Base-by-base conservation (phyloP, 37 sponge, comb jelly and placozoan genomes). In the Eunapius fragilis region DNA sequence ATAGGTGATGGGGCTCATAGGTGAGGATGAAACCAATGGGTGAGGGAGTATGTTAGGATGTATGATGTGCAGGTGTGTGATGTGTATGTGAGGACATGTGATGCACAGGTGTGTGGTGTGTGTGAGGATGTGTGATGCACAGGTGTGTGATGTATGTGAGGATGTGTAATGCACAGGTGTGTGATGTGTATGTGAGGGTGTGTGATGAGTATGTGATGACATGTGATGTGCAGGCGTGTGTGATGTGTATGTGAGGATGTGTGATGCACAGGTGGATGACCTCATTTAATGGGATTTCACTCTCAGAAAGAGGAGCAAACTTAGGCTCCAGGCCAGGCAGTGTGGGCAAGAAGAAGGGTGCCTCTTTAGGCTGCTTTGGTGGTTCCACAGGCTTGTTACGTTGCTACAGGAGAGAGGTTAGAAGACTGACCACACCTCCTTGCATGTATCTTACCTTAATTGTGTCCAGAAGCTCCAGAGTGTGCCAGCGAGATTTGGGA, bases 341-440 rank as follows among this genome's bases (percentile, higher is more conserved):
- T 28, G 98, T 98, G 22, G 93, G 93, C 13, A 98, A 83, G 83
- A 98, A 98, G 89, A 98, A 98, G 13, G 99, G 99, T 0, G 94
- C 97, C 24, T 87, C 81, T 70, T 95, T 93, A 4, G 91, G 91
- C 10, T 74, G 81, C 28, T 84, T 88, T 2, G 93, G 91, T 33
- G 97, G 99, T 37, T 95, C 97, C 28, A 88, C 91, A 17, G 99
- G 99, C 86, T 97, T 98, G 84, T 98, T 98, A 14, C 93, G 89
- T 72, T 87, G 79, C 90, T 94, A 74, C 22, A 9, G 47, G 41
- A 41, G 41, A 41, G 2, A 41, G 41, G 41, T 2, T 41, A 58
- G 69, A 80, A 10, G 22, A n/a, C 9, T 7, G 17, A 5, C 31
- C 19, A 77, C 37, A 77, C 14, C 78, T 23, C 41, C 10, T 41